Percentiles rank a stretch among this genome's conserved stretches.
Evolutionary conservation across 2,797 vertebrate species (phyloP).

Genomic region (Miichthys miiuy): DNA sequence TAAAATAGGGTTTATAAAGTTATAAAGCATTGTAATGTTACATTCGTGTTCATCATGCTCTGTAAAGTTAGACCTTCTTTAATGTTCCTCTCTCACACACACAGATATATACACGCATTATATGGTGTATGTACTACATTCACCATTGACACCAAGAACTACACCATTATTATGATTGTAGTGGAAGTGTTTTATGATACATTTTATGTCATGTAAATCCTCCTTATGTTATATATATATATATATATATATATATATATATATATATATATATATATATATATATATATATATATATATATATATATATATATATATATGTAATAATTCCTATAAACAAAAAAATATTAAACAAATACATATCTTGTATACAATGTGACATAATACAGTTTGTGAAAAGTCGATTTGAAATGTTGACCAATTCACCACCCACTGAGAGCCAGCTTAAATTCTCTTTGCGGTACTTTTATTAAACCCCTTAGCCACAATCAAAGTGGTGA

Average conservation of each 20-base stretch:
- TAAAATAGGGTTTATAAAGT: not conserved
- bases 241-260: too few relatives aligned
- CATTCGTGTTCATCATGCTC: not conserved
- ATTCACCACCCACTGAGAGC: not conserved
- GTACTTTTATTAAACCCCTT: constrained; percentile 1
- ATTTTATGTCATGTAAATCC: not conserved
- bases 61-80: not conserved
- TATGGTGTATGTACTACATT: not conserved
- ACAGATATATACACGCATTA: not conserved
- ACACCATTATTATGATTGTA: not conserved
- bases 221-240: not conserved
- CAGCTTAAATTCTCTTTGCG: not conserved
- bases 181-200: not conserved
- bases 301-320: not conserved
- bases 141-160: not conserved
- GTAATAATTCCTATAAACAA: not conserved
- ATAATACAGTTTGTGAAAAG: not conserved
- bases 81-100: not conserved
- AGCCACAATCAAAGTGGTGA: constrained; percentile 2
- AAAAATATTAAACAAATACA: not conserved
- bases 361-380: not conserved
- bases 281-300: not conserved
- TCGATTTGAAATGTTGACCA: not conserved
- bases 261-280: too few relatives aligned
- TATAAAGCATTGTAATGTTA: not conserved